Conservation (phyloP, 2,888 invertebrate species). For the Acronicta aceris region DNA sequence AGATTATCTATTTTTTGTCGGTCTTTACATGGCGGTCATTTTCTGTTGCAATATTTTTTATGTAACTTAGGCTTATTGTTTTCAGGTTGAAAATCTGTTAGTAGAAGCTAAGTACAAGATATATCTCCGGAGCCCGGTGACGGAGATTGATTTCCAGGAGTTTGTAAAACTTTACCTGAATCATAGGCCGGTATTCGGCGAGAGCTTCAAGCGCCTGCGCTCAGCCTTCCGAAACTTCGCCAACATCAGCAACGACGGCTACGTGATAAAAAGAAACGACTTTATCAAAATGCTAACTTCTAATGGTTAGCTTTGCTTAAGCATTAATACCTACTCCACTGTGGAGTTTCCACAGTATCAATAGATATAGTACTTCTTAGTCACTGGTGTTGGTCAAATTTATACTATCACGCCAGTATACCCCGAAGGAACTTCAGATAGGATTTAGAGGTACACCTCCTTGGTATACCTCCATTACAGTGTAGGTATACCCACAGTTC, state of each 20-base stretch:
- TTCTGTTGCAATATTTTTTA: too few species aligned
- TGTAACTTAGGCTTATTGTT: neutral
- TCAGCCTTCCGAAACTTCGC: slow-evolving; percentile 84
- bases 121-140: slow-evolving; percentile 81
- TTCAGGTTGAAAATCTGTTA: slow-evolving; percentile 90
- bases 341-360: too few species aligned
- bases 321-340: too few species aligned
- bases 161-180: slow-evolving; percentile 91
- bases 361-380: too few species aligned
- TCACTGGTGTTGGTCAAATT: too few species aligned
- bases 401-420: too few species aligned
- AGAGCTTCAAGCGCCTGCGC: slow-evolving; percentile 79
- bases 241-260: slow-evolving; percentile 49
- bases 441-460: too few species aligned
- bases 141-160: slow-evolving; percentile 91
- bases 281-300: slow-evolving; percentile 78
- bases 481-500: too few species aligned
- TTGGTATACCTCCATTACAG: too few species aligned
- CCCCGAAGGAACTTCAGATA: too few species aligned
- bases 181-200: slow-evolving; percentile 90
- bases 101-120: slow-evolving; percentile 88
- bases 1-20: too few species aligned
- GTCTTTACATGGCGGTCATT: too few species aligned
- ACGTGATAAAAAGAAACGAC: slow-evolving; percentile 73
- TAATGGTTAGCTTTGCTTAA: slow-evolving; percentile 29